Conservation (phyloP, 1,140 invertebrate genomes). For the Notospermus geniculatus region DNA sequence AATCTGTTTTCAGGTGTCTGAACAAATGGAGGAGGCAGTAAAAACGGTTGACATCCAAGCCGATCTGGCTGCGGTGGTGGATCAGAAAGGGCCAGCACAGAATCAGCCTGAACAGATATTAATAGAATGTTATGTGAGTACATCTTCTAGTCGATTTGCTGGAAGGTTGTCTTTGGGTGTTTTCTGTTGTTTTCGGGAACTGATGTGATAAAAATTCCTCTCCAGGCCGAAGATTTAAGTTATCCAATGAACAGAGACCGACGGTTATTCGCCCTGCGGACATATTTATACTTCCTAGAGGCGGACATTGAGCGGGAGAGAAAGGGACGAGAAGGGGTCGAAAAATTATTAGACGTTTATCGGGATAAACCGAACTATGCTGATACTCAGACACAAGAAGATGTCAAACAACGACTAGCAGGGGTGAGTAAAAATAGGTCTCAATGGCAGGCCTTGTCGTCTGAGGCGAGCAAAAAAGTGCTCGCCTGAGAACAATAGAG, state of each 20-base stretch:
- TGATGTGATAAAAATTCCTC: slow-evolving; percentile 11
- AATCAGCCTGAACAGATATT: slow-evolving; percentile 76
- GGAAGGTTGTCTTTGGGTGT: not conserved
- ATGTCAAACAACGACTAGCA: slow-evolving; percentile 85
- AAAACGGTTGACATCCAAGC: slow-evolving; percentile 68
- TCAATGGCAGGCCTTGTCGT: no score
- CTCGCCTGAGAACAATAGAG: no score
- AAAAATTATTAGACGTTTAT: slow-evolving; percentile 87
- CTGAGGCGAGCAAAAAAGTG: no score
- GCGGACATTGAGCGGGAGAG: slow-evolving; percentile 47
- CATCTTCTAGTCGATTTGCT: not conserved
- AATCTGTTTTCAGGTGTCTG: slow-evolving; percentile 63
- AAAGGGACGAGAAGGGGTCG: slow-evolving; percentile 61
- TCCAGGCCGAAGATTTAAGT: slow-evolving; percentile 81
- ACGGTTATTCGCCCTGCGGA: slow-evolving; percentile 65
- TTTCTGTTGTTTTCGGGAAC: not conserved
- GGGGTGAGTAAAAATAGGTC: slow-evolving; percentile 80
- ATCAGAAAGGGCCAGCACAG: slow-evolving; percentile 62
- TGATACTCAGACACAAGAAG: slow-evolving; percentile 85
- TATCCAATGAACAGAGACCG: slow-evolving; percentile 89
- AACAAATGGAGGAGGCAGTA: slow-evolving; percentile 69
- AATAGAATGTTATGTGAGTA: slow-evolving; percentile 79
- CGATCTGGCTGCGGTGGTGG: slow-evolving; percentile 70
- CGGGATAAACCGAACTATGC: slow-evolving; percentile 85
- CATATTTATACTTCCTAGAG: slow-evolving; percentile 43